Evolutionary conservation across 2,113 vertebrate species (phyloP).

Genomic region (Catharus bicknelli): DNA sequence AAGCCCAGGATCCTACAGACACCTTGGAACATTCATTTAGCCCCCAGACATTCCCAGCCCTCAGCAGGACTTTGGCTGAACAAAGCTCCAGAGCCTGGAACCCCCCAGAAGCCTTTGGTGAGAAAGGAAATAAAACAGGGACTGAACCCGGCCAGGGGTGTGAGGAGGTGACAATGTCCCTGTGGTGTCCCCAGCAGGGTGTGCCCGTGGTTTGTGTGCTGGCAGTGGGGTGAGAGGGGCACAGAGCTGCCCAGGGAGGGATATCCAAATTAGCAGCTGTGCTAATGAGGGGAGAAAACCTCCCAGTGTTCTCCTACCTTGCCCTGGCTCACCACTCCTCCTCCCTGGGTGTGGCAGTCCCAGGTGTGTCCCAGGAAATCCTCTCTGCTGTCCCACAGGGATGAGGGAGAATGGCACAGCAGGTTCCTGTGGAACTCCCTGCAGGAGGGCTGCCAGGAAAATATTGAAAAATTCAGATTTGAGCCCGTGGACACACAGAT

Average conservation of each 20-base stretch:
- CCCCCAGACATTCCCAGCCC: neutral
- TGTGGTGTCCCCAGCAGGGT: neutral
- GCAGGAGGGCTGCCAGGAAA: neutral
- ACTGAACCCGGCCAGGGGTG: neutral
- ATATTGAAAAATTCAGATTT: fast-evolving
- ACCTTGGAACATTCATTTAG: constrained; percentile 23
- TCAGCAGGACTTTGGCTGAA: neutral
- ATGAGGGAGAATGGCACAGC: neutral
- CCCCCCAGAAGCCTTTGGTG: constrained; percentile 54
- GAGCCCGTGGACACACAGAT: neutral
- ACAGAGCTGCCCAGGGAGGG: neutral
- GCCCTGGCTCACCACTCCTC: neutral
- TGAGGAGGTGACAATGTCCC: neutral
- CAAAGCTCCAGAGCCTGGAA: neutral
- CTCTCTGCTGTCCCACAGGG: neutral
- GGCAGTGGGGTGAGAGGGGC: neutral
- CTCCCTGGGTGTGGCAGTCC: neutral
- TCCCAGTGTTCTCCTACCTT: neutral
- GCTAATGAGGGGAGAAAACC: neutral
- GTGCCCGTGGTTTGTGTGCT: neutral
- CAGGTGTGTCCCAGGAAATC: neutral
- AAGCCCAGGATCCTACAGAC: neutral
- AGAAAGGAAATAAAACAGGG: neutral
- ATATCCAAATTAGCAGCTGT: neutral
- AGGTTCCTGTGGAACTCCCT: neutral